phyloP scores from a whole-genome alignment of 2,888 invertebrate species.

The Poecilobothrus nobilitatus region DNA sequence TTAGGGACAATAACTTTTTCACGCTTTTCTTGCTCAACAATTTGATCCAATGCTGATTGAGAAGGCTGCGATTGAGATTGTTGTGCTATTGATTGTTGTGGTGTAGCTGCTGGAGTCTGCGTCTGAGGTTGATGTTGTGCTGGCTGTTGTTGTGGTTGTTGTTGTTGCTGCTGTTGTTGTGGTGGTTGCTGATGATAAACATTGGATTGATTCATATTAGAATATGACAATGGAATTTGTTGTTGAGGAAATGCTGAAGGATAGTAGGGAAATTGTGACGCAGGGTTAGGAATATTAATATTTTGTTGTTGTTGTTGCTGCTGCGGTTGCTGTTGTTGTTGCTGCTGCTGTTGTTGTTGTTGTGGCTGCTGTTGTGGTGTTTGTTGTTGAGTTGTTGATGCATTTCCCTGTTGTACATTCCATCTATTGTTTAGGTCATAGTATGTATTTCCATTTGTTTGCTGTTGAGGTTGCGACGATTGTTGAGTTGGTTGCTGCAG shows the following conservation, averaged over 20 bases:
- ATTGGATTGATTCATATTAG: slow-evolving; percentile 43
- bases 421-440: slow-evolving; percentile 76
- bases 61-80: slow-evolving; percentile 18
- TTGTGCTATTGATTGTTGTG: slow-evolving; percentile 24
- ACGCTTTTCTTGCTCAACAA: slow-evolving; percentile 22
- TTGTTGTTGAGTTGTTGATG: slow-evolving; percentile 16
- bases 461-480: slow-evolving; percentile 15
- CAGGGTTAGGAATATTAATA: slow-evolving; percentile 27
- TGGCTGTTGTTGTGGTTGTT: slow-evolving; percentile 27
- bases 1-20: slow-evolving; percentile 76
- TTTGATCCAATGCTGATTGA: slow-evolving; percentile 24
- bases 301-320: slow-evolving; percentile 38
- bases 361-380: slow-evolving; percentile 14
- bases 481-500: slow-evolving; percentile 13
- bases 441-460: slow-evolving; percentile 59
- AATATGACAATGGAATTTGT: slow-evolving; percentile 40
- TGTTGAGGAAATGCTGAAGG: slow-evolving; percentile 42
- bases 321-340: slow-evolving; percentile 44
- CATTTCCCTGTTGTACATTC: slow-evolving; percentile 52
- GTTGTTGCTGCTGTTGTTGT: slow-evolving; percentile 45
- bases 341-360: slow-evolving; percentile 14
- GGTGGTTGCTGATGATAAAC: slow-evolving; percentile 48
- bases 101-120: slow-evolving; percentile 28
- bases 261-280: slow-evolving; percentile 47
- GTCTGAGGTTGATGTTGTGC: slow-evolving; percentile 45